Percentiles rank a stretch among this genome's conserved stretches.
Evolutionary conservation across 2,797 vertebrate genomes (phyloP).

Genomic region (Myotis planiceps): DNA sequence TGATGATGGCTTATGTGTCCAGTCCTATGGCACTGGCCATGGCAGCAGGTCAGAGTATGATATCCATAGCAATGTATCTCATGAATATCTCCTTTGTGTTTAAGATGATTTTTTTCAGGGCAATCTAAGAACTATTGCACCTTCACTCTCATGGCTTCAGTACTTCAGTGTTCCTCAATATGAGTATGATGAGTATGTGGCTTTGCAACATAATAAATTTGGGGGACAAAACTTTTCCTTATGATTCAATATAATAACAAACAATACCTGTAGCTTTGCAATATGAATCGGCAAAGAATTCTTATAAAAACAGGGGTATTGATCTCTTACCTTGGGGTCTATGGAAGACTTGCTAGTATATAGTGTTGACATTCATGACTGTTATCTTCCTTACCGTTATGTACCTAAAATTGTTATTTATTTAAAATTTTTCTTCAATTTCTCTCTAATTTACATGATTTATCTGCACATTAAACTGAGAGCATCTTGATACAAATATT

Average conservation of each 20-base stretch:
- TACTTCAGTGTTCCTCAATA: neutral
- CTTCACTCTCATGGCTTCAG: neutral
- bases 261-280: neutral
- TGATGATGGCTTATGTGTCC: too few relatives aligned
- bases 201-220: neutral
- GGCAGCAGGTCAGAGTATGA: neutral
- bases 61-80: neutral
- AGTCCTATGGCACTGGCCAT: neutral
- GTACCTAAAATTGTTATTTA: slow-evolving; percentile 92
- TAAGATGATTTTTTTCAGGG: neutral
- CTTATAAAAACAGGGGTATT: slow-evolving; percentile 89
- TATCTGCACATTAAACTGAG: neutral
- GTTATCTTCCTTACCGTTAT: slow-evolving; percentile 90
- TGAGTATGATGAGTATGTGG: neutral
- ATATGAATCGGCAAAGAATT: slow-evolving; percentile 90
- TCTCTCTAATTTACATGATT: neutral
- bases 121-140: neutral
- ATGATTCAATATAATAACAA: neutral
- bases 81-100: neutral
- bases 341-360: slow-evolving; percentile 91
- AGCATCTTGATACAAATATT: neutral
- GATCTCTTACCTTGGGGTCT: slow-evolving; percentile 90
- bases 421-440: slow-evolving; percentile 92
- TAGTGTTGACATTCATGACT: slow-evolving; percentile 90
- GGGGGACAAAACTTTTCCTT: neutral